Percentiles rank a stretch among this genome's conserved stretches.
Evolutionary conservation across 2,888 invertebrate genomes (phyloP).

Genomic region (Conops quadrifasciatus): DNA sequence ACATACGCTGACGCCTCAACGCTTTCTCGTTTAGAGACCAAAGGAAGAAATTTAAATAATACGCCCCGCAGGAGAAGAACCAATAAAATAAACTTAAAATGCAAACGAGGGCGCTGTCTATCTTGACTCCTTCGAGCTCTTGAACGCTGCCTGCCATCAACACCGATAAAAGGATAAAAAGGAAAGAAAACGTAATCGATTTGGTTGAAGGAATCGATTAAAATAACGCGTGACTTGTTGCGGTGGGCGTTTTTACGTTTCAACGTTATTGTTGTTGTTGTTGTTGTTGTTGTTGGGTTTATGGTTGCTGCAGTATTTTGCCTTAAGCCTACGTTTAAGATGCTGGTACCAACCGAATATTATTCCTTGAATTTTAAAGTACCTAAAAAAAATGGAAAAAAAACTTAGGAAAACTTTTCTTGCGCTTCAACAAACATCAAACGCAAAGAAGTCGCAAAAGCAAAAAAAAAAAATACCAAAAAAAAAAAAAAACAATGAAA

Average conservation of each 20-base stretch:
- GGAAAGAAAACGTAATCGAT: conserved; percentile 5
- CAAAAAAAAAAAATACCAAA: background rate
- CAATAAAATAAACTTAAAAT: conserved; percentile 22
- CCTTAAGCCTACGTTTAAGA: background rate
- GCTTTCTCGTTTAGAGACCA: background rate
- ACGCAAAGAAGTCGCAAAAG: conserved; percentile 15
- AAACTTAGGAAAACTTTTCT: conserved; percentile 28
- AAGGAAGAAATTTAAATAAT: background rate
- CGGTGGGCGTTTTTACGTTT: conserved; percentile 13
- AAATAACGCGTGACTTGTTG: conserved; percentile 35
- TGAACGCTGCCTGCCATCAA: no score
- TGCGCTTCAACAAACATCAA: conserved; percentile 23
- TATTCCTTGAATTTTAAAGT: no score
- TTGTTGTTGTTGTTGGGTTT: conserved; percentile 11
- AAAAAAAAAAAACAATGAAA: background rate
- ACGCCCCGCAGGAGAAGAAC: conserved; percentile 6
- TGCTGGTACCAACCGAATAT: conserved; percentile 17
- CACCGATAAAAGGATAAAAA: background rate
- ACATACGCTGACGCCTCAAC: background rate
- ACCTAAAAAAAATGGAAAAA: no score
- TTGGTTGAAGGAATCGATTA: conserved; percentile 16
- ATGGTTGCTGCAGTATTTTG: background rate
- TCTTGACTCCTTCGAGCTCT: no score
- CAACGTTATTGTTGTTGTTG: background rate
- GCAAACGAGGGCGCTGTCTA: conserved; percentile 7